Percentiles rank a stretch among this genome's conserved stretches.
Conservation (phyloP, 2,888 invertebrate species). For the Strigamia transsilvanica region DNA sequence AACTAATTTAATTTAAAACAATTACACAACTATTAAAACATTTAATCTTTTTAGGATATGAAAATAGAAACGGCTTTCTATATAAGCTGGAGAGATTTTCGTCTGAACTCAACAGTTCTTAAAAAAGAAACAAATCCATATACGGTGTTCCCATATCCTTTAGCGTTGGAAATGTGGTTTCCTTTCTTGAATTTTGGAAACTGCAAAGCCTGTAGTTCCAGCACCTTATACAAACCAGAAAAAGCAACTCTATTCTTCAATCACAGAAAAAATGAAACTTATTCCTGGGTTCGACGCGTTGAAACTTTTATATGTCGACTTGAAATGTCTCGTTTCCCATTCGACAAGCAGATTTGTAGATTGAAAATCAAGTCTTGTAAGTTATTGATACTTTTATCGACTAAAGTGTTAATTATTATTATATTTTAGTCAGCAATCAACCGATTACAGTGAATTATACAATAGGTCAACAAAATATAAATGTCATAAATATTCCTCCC, state of each 20-base stretch:
- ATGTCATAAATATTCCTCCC: neutral
- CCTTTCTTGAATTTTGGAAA: neutral
- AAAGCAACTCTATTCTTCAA: neutral
- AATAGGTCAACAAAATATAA: neutral
- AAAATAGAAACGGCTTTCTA: neutral
- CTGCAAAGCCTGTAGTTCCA: neutral
- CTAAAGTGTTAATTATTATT: neutral
- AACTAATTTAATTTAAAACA: too few species aligned
- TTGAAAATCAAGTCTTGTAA: neutral
- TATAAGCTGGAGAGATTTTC: neutral
- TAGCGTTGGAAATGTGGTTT: neutral
- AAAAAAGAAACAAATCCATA: neutral
- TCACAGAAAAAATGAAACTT: neutral
- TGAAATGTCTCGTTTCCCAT: neutral
- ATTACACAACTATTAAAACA: too few species aligned
- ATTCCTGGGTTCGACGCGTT: neutral
- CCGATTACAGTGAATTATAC: neutral
- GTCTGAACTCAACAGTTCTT: neutral
- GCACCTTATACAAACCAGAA: neutral
- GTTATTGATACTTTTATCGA: neutral
- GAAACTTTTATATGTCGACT: neutral
- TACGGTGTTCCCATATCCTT: neutral
- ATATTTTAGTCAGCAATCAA: neutral
- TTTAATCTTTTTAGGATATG: neutral
- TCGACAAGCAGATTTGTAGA: neutral